These are phyloP conservation scores for Drosophila multiciliata DNA, from an alignment of 2,888 invertebrate genomes.

Conservation along the genomic window DNA sequence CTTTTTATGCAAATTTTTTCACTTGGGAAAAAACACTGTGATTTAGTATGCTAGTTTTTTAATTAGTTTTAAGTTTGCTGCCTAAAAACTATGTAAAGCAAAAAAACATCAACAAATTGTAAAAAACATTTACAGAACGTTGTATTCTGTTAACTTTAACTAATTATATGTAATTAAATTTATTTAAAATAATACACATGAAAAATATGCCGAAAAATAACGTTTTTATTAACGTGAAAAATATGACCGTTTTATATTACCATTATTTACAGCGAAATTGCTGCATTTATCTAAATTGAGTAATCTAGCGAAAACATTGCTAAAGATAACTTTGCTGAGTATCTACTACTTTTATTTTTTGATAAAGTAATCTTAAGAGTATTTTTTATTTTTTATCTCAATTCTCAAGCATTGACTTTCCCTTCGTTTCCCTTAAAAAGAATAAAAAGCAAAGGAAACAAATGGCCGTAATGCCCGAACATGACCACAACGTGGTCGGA, in stretches of 20 bases:
- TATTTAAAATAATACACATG: conserved; percentile 71
- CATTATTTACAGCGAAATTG: neutral
- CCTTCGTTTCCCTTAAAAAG: conserved; percentile 80
- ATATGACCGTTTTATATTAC: conserved; percentile 30
- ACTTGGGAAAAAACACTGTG: conserved; percentile 81
- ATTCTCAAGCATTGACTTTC: conserved; percentile 70
- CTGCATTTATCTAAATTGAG: neutral
- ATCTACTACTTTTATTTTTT: neutral
- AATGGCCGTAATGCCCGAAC: conserved; percentile 53
- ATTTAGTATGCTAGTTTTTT: conserved; percentile 83
- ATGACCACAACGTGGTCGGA: conserved; percentile 74
- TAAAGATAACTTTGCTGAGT: no score
- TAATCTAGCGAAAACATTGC: neutral
- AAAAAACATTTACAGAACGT: conserved; percentile 40
- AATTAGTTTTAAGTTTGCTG: conserved; percentile 78
- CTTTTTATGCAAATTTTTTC: conserved; percentile 71
- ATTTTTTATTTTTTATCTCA: conserved; percentile 3
- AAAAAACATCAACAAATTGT: conserved; percentile 35
- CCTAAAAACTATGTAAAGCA: conserved; percentile 37
- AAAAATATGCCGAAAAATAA: conserved; percentile 50
- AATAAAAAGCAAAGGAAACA: conserved; percentile 67
- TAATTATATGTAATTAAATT: conserved; percentile 75
- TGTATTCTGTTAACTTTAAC: conserved; percentile 74
- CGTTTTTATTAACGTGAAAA: conserved; percentile 46
- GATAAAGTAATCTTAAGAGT: neutral